Evolutionary conservation across 2,888 invertebrate genomes (phyloP).

Genomic region (Trachelus troglodyta): DNA sequence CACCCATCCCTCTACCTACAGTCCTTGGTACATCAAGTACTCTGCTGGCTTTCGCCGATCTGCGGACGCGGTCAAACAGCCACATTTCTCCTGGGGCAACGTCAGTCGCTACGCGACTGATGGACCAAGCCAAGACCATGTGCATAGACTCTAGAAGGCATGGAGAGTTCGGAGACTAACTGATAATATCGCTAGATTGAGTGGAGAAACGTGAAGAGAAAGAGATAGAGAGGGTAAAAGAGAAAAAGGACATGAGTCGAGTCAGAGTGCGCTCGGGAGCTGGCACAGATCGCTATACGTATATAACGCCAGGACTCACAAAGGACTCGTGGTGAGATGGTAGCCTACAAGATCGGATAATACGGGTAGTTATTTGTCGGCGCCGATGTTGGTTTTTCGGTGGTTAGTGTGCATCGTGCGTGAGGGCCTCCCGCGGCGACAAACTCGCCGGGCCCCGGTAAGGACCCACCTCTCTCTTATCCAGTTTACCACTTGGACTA

Average conservation of each 20-base stretch:
- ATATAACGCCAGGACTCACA: conserved; percentile 40
- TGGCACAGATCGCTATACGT: neutral
- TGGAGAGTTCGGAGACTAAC: neutral
- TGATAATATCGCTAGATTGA: neutral
- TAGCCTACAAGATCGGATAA: conserved; percentile 65
- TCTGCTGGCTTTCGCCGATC: neutral
- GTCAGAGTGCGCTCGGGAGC: neutral
- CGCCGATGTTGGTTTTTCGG: conserved; percentile 65
- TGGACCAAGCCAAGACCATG: neutral
- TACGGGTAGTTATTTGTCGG: conserved; percentile 66
- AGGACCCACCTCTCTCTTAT: conserved; percentile 32
- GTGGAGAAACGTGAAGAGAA: neutral
- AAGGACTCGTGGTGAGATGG: conserved; percentile 62
- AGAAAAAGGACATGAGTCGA: neutral
- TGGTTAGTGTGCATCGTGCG: conserved; percentile 47
- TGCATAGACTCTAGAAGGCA: neutral
- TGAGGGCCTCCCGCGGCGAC: conserved; percentile 60
- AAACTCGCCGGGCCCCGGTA: conserved; percentile 50
- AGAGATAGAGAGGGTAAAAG: neutral
- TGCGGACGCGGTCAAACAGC: neutral
- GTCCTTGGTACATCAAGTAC: neutral
- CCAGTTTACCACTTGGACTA: conserved; percentile 26
- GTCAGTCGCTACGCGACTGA: neutral
- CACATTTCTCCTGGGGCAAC: neutral
- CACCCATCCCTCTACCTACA: neutral